Base-by-base conservation (phyloP, 1,140 invertebrate species). In the Drosophila sulfurigaster region DNA sequence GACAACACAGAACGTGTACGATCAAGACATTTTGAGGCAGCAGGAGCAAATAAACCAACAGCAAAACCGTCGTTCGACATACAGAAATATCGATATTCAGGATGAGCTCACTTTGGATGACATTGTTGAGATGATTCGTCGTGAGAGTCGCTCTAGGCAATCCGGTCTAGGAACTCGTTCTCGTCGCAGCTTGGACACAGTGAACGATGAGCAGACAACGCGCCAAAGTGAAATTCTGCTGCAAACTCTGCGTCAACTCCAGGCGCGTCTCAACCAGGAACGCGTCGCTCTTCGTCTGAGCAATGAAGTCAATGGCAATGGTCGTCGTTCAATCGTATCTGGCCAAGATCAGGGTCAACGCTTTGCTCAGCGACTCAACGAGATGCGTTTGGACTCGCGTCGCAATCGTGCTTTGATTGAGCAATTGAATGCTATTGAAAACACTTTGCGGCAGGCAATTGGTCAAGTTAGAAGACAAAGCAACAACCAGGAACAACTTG, bases 231-330 rank as follows among this genome's bases (percentile, higher is more conserved):
- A 90, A 54, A 59, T 85, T 4, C n/a, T 86, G 0, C 8, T 85
- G 56, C 86, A 90, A 4, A 90, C 56, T 38, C 54, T 90, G 0
- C 86, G 82, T 16, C 85, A 89, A 43, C 54, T 89, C 59, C 41
- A 90, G 59, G 85, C 86, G 0, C 85, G 86, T n/a, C 48, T 90
- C 4, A 89, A 90, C 64, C 85, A 86, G 57, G 85, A 89, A 43
- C 69, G 56, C 49, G 77, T 86, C 3, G 48, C 86, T 7, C 30
- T 75, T 15, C 66, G 74, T 0, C 38, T 65, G 20, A 25, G 5
- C 1, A 1, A 32, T 46, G 5, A 57, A 67, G 43, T 28, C 43
- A 25, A 25, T 25, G 20, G 20, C 38, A 15, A 30, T 71, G 2
- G 71, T 75, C 66, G 66, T 7, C 65, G 59, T 5, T 35, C 30